Evolutionary conservation across 2,113 vertebrate species (phyloP), one percentile per base, ranked within the genome.

Genomic region (Helogale parvula): DNA sequence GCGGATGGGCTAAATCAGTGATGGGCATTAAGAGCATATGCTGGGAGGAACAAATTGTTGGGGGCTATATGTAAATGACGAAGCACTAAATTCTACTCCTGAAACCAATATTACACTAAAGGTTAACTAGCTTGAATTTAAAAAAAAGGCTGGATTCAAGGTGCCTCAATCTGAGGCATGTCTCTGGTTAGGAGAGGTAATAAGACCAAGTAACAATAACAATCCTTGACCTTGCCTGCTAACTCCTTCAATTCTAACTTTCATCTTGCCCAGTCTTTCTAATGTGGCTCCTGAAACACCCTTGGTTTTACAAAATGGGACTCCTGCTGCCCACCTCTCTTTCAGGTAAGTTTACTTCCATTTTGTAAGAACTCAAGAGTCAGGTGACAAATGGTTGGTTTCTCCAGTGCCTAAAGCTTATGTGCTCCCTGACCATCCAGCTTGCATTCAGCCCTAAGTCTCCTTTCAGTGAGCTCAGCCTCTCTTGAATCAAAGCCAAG

Each of bases 381-480:
- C 23, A 23, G 69, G 29, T 84, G 25, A 81, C 16, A 45, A 17
- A 57, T 1, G 27, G 13, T 45, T 41, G 69, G 35, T 60, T 94
- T 74, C 71, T 57, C 23, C 6, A n/a, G 66, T 25, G 23, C 23
- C 66, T 38, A 12, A 14, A 8, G 23, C 41, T 45, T 21, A 3
- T 0, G 7, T 41, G 15, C 6, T 35, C 79, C 35, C 71, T 47
- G n/a, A n/a, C 38, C 0, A 0, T 6, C 29, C n/a, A n/a, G 72
- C 13, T 16, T 14, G 1, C 12, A 2, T 11, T 60, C n/a, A 21
- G 2, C 72, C 23, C 23, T 15, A 9, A 0, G 21, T 41, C 23
- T 94, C 29, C 19, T 84, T 38, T 77, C 13, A 6, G 71, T 17
- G 38, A 93, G 57, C 35, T 41, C 38, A 33, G 63, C 45, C 25